These are phyloP conservation scores for Megastigmus dorsalis DNA, from an alignment of 2,888 invertebrate species.

Conservation along the genomic window DNA sequence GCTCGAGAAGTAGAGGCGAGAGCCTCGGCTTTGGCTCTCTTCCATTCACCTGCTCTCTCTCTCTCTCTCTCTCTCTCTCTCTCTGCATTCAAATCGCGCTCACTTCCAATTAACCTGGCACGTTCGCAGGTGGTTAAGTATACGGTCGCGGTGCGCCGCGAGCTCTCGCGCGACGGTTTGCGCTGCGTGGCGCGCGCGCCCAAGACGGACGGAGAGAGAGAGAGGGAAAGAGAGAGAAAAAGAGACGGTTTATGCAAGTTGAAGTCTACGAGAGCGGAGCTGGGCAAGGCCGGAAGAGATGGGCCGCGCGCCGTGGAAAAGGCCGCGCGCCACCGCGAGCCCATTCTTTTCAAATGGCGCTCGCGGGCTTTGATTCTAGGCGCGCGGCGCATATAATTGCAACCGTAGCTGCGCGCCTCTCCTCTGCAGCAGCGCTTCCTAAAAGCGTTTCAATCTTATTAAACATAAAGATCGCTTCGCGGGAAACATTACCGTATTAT, in stretches of 20 bases:
- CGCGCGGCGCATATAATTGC: not conserved
- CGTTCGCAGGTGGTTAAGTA: conserved; percentile 26
- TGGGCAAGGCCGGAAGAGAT: not conserved
- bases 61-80: conserved; percentile 32
- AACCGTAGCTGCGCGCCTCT: not conserved
- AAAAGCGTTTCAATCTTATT: not conserved
- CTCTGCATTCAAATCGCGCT: conserved; percentile 57
- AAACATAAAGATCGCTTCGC: not conserved
- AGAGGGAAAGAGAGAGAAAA: too few relatives aligned
- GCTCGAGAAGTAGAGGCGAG: not conserved
- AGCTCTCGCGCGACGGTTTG: not conserved
- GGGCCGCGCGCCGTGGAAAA: not conserved
- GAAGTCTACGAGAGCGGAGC: not conserved
- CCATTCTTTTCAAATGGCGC: not conserved
- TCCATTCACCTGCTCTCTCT: conserved; percentile 39
- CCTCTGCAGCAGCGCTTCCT: too few relatives aligned
- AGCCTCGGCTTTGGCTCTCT: not conserved
- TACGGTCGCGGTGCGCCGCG: not conserved
- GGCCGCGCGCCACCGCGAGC: not conserved
- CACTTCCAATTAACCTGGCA: conserved; percentile 56
- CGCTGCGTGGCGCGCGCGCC: not conserved
- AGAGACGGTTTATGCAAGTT: conserved; percentile 11
- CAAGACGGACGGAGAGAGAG: too few relatives aligned
- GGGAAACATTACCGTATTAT: not conserved
- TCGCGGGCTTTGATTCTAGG: too few relatives aligned